Conservation (phyloP, 2,113 vertebrate species). For the Dolichallabes microphthalmus region DNA sequence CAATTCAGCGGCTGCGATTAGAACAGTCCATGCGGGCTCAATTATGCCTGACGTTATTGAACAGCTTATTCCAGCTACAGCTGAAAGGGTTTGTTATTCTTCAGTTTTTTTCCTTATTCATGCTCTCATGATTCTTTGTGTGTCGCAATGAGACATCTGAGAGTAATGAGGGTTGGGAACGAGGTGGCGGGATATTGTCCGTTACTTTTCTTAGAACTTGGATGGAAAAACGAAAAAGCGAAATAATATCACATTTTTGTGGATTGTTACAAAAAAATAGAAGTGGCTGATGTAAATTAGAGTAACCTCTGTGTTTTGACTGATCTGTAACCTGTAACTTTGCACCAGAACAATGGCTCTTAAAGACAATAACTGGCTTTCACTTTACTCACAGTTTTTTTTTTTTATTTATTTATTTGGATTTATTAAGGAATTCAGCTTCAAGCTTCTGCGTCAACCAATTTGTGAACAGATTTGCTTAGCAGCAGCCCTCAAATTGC, state of each 20-base stretch:
- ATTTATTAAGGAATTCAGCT: constrained; percentile 30
- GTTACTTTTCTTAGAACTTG: neutral
- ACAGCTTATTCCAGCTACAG: constrained; percentile 44
- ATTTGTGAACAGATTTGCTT: constrained; percentile 67
- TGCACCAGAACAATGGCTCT: neutral
- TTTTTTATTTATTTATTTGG: neutral
- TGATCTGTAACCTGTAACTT: neutral
- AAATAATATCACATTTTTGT: neutral
- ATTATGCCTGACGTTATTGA: constrained; percentile 38
- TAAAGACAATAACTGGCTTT: neutral
- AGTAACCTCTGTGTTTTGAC: neutral
- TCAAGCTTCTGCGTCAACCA: constrained; percentile 62
- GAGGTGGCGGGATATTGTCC: neutral
- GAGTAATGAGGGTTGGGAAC: neutral
- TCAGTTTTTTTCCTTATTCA: constrained; percentile 24
- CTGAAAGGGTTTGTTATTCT: constrained; percentile 31
- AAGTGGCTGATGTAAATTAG: neutral
- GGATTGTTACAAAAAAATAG: neutral
- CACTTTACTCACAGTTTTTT: neutral
- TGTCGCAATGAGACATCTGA: neutral
- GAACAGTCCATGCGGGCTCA: constrained; percentile 30
- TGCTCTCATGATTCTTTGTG: constrained; percentile 6
- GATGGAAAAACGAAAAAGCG: too few species aligned
- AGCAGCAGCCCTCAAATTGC: constrained; percentile 73
- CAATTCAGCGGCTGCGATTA: constrained; percentile 29